Base-by-base conservation (phyloP, 2,797 vertebrate genomes). In the Spea hammondii region DNA sequence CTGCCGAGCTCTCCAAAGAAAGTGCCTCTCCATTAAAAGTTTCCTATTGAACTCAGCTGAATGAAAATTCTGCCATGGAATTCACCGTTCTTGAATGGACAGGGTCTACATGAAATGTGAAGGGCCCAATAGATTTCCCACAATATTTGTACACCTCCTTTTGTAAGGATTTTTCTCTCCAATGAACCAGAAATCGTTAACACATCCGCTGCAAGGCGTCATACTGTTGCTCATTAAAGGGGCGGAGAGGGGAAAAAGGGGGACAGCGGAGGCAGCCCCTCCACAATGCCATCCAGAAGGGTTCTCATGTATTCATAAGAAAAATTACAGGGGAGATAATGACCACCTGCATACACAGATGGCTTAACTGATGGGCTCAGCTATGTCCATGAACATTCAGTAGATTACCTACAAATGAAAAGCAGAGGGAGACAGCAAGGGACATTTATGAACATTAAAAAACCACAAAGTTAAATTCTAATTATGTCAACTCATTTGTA, bases 141-240 rank as follows among this genome's bases (percentile, higher is more conserved):
- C 95, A 96, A 96, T 96, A 94, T 96, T 96, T 96, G 95, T 94
- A 94, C 95, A 94, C 94, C 94, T 92, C 88, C 91, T 91, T 94
- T 95, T 95, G 94, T 94, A 88, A 86, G 91, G 92, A 94, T 95
- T 96, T 95, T 92, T 95, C 94, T 92, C 93, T 96, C 93, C 94
- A 93, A 93, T 96, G 95, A 95, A 93, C 92, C 92, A 91, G 94
- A 95, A 95, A 94, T 93, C 91, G 91, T 93, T 92, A 95, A 95
- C 94, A 94, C 94, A 95, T 96, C 94, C 94, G 94, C 92, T 95
- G 91, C 92, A 87, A 89, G 86, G 91, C 89, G 79, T 84, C 84
- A 88, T 89, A 86, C 83, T 86, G 89, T 90, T 87, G 92, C 88
- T 90, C 88, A 80, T 92, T 91, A 92, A 92, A 92, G 90, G 92